Evolutionary conservation across 2,113 vertebrate genomes (phyloP).

Genomic region (Todiramphus chloris): DNA sequence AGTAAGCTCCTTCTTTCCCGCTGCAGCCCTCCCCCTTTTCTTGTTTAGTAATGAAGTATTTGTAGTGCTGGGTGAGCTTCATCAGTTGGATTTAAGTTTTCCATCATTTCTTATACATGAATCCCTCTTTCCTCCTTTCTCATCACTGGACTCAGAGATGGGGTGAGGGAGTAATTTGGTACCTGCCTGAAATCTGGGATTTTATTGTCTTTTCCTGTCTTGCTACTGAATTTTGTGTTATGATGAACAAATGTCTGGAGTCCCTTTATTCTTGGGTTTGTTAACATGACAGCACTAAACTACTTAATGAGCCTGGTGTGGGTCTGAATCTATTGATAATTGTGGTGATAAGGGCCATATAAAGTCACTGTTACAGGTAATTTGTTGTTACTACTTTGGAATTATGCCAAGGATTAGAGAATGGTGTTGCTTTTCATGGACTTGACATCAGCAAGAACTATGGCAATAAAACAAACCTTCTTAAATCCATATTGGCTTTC

Average conservation of each 20-base stretch:
- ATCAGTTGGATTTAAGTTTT: not conserved
- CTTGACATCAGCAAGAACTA: not conserved
- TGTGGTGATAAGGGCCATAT: not conserved
- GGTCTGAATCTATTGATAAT: not conserved
- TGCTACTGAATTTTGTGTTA: not conserved
- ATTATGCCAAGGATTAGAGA: not conserved
- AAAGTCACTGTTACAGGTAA: not conserved
- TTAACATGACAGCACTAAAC: not conserved
- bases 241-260: not conserved
- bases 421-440: not conserved
- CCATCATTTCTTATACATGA: not conserved
- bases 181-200: not conserved
- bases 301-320: not conserved
- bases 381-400: not conserved
- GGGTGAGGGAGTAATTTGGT: not conserved
- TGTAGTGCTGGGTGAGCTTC: not conserved
- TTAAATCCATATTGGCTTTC: not conserved
- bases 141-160: accelerated
- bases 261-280: not conserved
- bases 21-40: no score
- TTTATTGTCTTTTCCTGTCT: not conserved
- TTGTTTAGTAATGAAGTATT: not conserved
- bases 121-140: not conserved
- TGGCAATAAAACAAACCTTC: not conserved
- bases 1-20: not conserved